Evolutionary conservation across 2,888 invertebrate genomes (phyloP), one percentile per base, ranked within the genome.

Genomic region (Phaedon cochleariae): DNA sequence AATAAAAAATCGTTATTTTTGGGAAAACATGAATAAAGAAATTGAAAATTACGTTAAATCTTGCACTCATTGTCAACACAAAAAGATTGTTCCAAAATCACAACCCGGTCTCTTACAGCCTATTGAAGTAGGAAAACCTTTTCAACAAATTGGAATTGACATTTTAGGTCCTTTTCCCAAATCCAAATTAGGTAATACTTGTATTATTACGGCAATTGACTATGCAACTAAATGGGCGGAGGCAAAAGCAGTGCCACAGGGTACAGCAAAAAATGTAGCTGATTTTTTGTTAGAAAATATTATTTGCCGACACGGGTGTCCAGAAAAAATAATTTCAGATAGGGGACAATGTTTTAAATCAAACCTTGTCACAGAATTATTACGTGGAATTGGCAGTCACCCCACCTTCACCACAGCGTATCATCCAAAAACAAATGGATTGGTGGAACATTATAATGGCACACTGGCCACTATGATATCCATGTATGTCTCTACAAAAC

Each of bases 1-100:
- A 31, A 52, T 31, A 49, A 48, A 46, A 51, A 51, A 26, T 12
- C 22, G 51, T 3, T 51, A 51, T 22, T 51, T 51, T 26, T 51
- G 51, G 51, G 26, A 2, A 48, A 48, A 12, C 48, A 15, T 48
- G 21, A 9, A 20, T 48, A 48, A 48, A 48, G 48, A 48, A 15
- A 18, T 48, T 18, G 21, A 48, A 48, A 12, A 48, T 12, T 48
- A 48, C 21, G 21, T 48, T 1, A 48, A 48, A 48, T 20, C n/a
- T 12, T 48, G 21, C 21, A 48, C 29, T 10, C 51, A 51, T 17
- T 48, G 26, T 26, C 26, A 26, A 26, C 26, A 26, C 26, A 26
- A 26, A 26, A 26, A 26, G 26, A 26, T 26, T 26, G 26, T 7
- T 26, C 26, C 26, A 26, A 26, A 26, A 26, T 26, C 26, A 26